Evolutionary conservation across 2,113 vertebrate species (phyloP).

Genomic region (Meriones unguiculatus): DNA sequence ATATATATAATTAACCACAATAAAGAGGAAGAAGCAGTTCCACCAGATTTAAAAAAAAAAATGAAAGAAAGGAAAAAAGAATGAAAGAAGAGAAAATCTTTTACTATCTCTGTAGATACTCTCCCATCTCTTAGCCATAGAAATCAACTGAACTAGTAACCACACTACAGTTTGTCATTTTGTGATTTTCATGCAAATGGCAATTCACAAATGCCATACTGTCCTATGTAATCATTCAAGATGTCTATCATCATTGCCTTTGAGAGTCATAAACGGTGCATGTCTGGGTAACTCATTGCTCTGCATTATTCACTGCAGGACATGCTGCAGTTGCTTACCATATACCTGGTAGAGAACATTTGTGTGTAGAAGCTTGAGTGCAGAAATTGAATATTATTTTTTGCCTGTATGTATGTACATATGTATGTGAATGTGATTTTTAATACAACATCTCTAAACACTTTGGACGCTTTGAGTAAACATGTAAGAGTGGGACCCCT

Average conservation of each 20-base stretch:
- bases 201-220: not conserved
- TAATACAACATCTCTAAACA: not conserved
- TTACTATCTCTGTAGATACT: not conserved
- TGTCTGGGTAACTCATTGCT: not conserved
- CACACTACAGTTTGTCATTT: not conserved
- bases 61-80: accelerated
- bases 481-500: not conserved
- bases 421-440: too few relatives aligned
- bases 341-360: not conserved
- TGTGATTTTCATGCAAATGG: not conserved
- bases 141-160: not conserved
- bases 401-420: too few relatives aligned
- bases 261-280: not conserved
- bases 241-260: not conserved
- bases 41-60: not conserved
- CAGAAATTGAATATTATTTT: not conserved
- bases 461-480: not conserved
- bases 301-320: not conserved
- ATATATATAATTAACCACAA: not conserved
- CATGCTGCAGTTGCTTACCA: not conserved
- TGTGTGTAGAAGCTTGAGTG: not conserved
- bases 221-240: not conserved
- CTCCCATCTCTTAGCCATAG: not conserved
- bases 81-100: not conserved
- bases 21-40: not conserved